phyloP scores from a whole-genome alignment of 2,888 invertebrate species.

The Tenthredo distinguenda region DNA sequence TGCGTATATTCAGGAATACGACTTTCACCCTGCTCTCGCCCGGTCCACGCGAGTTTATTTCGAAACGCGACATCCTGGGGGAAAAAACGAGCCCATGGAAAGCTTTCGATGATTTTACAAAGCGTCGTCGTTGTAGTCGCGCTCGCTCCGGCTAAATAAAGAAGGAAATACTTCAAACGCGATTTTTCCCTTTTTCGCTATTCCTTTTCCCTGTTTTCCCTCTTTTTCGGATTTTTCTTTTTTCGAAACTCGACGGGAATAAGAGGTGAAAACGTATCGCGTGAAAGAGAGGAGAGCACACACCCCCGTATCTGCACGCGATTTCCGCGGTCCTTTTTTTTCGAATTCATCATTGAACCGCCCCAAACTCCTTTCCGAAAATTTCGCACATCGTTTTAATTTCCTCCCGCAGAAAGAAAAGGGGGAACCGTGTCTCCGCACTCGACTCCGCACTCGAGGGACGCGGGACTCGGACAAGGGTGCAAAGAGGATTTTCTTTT shows the following conservation, averaged over 20 bases:
- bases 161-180: conserved; percentile 10
- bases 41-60: not conserved
- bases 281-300: not conserved
- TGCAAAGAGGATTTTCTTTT: not conserved
- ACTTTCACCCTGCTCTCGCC: not conserved
- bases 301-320: too few species aligned
- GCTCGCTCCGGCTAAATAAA: not conserved
- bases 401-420: not conserved
- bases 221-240: not conserved
- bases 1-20: too few species aligned
- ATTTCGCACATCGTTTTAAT: not conserved
- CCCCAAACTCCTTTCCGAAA: too few species aligned
- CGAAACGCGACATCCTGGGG: conserved; percentile 20
- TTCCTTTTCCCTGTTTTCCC: not conserved
- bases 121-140: not conserved
- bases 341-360: too few species aligned
- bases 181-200: not conserved
- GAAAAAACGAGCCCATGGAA: not conserved
- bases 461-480: not conserved
- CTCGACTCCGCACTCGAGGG: not conserved
- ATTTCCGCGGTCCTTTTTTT: too few species aligned
- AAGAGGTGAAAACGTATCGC: not conserved
- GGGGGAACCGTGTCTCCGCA: not conserved
- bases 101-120: conserved; percentile 37
- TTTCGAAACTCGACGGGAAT: not conserved